A percentile compares a stretch with the other conserved stretches of the same genome.
These are phyloP conservation scores for Leistus spinibarbis DNA, from an alignment of 2,888 invertebrate species.

Conservation along the genomic window DNA sequence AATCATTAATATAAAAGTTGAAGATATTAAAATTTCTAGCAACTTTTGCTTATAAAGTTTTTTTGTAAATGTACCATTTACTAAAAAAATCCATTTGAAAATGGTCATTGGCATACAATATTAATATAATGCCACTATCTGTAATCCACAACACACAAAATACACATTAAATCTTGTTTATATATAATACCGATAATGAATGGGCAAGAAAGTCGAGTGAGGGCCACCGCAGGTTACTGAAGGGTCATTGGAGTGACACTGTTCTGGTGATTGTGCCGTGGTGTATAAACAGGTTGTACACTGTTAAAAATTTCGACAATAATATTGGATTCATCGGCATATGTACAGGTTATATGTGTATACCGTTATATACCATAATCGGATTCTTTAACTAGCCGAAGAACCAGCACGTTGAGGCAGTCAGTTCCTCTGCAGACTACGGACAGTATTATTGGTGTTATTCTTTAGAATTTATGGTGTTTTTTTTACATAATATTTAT, in stretches of 20 bases:
- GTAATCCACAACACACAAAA: no score
- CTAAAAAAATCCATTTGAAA: no score
- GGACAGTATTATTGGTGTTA: neutral
- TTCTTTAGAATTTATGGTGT: neutral
- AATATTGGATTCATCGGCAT: neutral
- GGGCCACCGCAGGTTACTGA: no score
- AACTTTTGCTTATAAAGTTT: no score
- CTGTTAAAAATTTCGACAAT: neutral
- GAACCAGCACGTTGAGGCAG: neutral
- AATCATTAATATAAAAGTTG: no score
- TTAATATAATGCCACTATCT: no score
- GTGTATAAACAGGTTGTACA: slow-evolving; percentile 9
- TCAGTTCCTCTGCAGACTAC: neutral
- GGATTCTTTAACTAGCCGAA: slow-evolving; percentile 9
- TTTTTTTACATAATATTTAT: neutral
- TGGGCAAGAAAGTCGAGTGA: no score
- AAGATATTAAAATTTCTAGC: no score
- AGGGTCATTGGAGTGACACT: neutral
- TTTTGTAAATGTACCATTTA: no score
- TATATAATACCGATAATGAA: no score
- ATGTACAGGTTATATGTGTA: neutral
- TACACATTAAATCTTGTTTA: no score
- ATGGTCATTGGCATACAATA: no score
- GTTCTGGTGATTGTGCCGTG: neutral
- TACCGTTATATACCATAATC: slow-evolving; percentile 5